A percentile compares a stretch with the other conserved stretches of the same genome.
phyloP scores from a whole-genome alignment of 2,797 vertebrate species.

The Chaetophractus vellerosus region DNA sequence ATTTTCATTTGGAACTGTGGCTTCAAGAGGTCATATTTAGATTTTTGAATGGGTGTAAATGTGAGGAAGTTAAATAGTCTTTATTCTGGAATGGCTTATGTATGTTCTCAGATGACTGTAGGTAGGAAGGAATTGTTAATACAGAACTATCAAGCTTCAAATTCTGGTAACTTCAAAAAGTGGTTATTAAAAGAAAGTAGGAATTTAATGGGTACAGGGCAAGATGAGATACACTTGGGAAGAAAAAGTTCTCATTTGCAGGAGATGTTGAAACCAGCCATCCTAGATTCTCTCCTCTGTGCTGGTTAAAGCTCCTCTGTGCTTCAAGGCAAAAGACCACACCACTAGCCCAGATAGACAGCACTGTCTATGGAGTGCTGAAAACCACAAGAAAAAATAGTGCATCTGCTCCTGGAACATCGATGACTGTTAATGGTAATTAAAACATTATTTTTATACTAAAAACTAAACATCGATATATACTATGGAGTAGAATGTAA shows the following conservation, averaged over 20 bases:
- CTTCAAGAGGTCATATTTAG: conserved; percentile 20
- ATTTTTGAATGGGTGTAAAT: not conserved
- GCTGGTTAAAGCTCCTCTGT: not conserved
- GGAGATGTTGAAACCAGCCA: not conserved
- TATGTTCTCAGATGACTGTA: conserved; percentile 9
- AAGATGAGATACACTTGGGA: too few species aligned
- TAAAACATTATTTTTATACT: not conserved
- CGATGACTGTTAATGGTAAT: not conserved
- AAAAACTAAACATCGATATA: not conserved
- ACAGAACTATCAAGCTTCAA: conserved; percentile 2
- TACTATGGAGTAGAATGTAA: not conserved
- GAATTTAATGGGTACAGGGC: not conserved
- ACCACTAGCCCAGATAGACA: not conserved
- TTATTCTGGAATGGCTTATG: conserved; percentile 17
- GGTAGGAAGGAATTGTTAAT: conserved; percentile 29
- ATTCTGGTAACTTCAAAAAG: conserved; percentile 15
- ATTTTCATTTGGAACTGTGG: conserved; percentile 35
- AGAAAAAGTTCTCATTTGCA: not conserved
- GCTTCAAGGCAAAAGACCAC: not conserved
- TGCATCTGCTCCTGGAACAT: not conserved
- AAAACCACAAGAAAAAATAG: not conserved
- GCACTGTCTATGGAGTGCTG: not conserved
- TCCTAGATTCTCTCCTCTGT: not conserved
- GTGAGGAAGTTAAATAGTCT: not conserved
- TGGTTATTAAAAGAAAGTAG: conserved; percentile 21